These are phyloP conservation scores for Emydoidea blandingii DNA, from an alignment of 2,797 vertebrate species.

Conservation along the genomic window DNA sequence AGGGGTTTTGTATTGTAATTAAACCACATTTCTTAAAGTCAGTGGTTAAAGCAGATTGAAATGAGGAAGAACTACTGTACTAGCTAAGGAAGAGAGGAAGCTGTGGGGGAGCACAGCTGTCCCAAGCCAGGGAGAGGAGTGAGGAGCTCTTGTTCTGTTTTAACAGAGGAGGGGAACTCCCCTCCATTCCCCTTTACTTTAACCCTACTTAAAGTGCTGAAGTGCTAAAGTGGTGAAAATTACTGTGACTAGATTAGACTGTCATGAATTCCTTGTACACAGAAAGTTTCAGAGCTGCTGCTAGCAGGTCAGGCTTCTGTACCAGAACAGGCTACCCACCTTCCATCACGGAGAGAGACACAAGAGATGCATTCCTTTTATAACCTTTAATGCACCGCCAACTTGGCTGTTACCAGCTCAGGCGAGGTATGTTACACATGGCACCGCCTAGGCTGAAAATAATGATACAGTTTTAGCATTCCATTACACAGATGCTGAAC, in stretches of 20 bases:
- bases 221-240: background rate
- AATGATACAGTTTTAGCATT: background rate
- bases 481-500: background rate
- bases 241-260: background rate
- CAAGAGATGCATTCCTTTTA: background rate
- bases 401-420: background rate
- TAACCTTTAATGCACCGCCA: background rate
- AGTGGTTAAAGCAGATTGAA: background rate
- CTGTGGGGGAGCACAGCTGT: background rate
- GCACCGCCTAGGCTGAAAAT: background rate
- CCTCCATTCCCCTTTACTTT: background rate
- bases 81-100: background rate
- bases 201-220: background rate
- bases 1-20: background rate
- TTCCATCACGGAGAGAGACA: background rate
- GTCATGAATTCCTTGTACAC: background rate
- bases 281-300: background rate
- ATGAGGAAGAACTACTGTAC: background rate
- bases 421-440: background rate
- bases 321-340: background rate
- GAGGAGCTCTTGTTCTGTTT: background rate
- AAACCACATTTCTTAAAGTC: background rate
- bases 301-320: background rate
- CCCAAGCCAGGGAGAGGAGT: background rate
- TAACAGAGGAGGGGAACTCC: background rate